phyloP scores from a whole-genome alignment of 2,113 vertebrate species.

The Cromileptes altivelis region DNA sequence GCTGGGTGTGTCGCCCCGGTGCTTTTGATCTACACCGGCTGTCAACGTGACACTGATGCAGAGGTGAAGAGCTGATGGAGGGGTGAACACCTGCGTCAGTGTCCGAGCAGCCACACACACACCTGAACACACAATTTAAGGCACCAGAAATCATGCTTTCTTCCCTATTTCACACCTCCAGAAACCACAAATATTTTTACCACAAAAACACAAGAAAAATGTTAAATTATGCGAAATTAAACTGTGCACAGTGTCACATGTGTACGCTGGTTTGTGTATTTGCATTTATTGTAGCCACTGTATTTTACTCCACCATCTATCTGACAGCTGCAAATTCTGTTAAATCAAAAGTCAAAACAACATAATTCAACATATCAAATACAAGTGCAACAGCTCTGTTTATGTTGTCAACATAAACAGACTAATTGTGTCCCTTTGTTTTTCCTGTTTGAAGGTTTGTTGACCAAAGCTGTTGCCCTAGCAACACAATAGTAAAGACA shows the following conservation, averaged over 20 bases:
- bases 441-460: too few relatives aligned
- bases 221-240: not conserved
- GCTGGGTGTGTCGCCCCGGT: conserved; percentile 61
- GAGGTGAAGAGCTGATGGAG: conserved; percentile 24
- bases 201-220: not conserved
- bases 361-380: too few relatives aligned
- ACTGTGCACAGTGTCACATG: not conserved
- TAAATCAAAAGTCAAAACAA: too few relatives aligned
- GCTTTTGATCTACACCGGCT: not conserved
- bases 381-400: too few relatives aligned
- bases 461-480: too few relatives aligned
- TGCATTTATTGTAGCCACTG: not conserved
- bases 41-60: conserved; percentile 29
- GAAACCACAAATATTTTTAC: not conserved
- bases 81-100: conserved; percentile 9
- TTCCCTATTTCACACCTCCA: not conserved
- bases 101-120: not conserved
- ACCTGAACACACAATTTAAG: not conserved
- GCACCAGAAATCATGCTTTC: not conserved
- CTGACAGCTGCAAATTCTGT: not conserved
- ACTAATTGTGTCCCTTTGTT: too few relatives aligned
- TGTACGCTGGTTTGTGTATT: too few relatives aligned
- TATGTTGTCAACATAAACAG: not conserved
- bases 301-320: not conserved
- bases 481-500: too few relatives aligned